Evolutionary conservation across 2,888 invertebrate genomes (phyloP).

Genomic region (Sceliomorpha sp.): DNA sequence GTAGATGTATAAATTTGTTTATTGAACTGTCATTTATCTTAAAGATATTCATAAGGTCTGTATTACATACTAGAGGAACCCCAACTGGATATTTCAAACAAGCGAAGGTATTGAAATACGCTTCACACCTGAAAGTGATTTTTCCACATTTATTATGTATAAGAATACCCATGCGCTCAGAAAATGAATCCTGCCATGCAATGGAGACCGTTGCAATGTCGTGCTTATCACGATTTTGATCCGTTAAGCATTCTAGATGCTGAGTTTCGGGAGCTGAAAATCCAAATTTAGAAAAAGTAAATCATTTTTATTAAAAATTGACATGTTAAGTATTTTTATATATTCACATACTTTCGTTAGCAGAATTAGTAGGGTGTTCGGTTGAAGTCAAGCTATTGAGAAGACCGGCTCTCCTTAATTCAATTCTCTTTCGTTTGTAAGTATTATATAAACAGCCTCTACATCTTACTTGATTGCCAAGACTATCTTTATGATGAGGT

Average conservation of each 20-base stretch:
- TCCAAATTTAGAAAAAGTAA: neutral
- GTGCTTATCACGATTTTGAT: constrained; percentile 17
- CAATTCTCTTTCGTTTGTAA: constrained; percentile 16
- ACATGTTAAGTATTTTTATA: too few relatives aligned
- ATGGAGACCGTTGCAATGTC: constrained; percentile 20
- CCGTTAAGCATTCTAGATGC: constrained; percentile 14
- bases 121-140: constrained; percentile 2
- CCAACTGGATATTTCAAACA: constrained; percentile 11
- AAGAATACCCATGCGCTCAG: constrained; percentile 2
- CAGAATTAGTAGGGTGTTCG: neutral
- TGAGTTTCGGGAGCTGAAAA: constrained; percentile 7
- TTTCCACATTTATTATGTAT: constrained; percentile 5
- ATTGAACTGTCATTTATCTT: too few relatives aligned
- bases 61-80: constrained; percentile 8
- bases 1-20: too few relatives aligned
- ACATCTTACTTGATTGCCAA: constrained; percentile 11
- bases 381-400: neutral
- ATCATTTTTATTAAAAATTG: too few relatives aligned
- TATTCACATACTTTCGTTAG: constrained; percentile 6
- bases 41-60: too few relatives aligned
- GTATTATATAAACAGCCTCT: constrained; percentile 15
- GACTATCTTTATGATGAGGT: constrained; percentile 8
- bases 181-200: constrained; percentile 17
- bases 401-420: constrained; percentile 5
- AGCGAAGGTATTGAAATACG: constrained; percentile 11